Percentiles rank a stretch among this genome's conserved stretches.
These are phyloP conservation scores for Protaetia brevitarsis DNA, from an alignment of 1,140 invertebrate genomes.

Conservation along the genomic window DNA sequence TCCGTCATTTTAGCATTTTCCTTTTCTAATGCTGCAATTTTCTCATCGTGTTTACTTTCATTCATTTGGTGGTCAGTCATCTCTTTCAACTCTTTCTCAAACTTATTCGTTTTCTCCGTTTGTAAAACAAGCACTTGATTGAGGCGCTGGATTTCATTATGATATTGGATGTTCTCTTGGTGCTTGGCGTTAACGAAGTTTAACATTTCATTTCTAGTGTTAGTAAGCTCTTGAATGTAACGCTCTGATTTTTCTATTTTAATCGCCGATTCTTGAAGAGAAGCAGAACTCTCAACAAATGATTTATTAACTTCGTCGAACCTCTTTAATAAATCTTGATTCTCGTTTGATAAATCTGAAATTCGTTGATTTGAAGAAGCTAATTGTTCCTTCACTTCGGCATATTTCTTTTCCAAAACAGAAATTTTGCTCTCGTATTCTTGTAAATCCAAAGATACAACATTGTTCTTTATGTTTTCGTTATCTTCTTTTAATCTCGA, in stretches of 20 bases:
- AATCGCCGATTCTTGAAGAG: neutral
- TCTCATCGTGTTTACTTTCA: neutral
- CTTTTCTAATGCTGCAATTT: neutral
- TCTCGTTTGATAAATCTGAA: neutral
- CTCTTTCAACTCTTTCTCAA: slow-evolving; percentile 32
- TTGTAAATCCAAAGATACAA: neutral
- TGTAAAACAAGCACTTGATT: slow-evolving; percentile 53
- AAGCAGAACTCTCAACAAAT: neutral
- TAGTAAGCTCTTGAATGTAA: slow-evolving; percentile 47
- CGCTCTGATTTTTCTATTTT: slow-evolving; percentile 39
- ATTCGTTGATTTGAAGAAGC: neutral
- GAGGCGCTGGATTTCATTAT: slow-evolving; percentile 78
- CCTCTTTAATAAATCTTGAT: slow-evolving; percentile 37
- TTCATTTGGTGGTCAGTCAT: neutral
- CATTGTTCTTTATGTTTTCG: neutral
- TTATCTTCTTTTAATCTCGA: slow-evolving; percentile 1
- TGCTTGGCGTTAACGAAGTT: slow-evolving; percentile 75
- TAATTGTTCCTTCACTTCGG: neutral
- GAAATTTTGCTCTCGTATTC: neutral
- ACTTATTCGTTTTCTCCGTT: slow-evolving; percentile 38
- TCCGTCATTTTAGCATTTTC: slow-evolving; percentile 51
- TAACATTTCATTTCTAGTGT: slow-evolving; percentile 75
- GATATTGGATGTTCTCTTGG: slow-evolving; percentile 77
- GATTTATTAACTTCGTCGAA: slow-evolving; percentile 43
- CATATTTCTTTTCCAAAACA: neutral